Conservation (phyloP, 2,797 vertebrate species). For the Todus mexicanus region DNA sequence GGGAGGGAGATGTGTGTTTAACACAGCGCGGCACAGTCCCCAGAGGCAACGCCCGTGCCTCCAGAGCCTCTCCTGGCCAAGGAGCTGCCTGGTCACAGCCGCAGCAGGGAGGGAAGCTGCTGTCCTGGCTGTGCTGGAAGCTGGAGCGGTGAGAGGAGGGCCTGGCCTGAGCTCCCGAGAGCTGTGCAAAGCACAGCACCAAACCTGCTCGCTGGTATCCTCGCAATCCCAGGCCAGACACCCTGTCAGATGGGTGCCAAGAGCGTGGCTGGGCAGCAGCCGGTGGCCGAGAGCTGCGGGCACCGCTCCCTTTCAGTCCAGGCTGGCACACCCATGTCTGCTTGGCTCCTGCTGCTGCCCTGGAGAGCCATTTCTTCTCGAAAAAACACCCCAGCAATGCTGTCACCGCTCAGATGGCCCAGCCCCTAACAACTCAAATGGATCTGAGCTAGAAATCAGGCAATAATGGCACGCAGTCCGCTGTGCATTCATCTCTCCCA, state of each 20-base stretch:
- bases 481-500: background rate
- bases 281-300: rapidly evolving
- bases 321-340: background rate
- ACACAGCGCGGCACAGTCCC: rapidly evolving
- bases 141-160: no score
- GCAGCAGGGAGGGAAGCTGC: background rate
- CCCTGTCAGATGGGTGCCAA: rapidly evolving
- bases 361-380: background rate
- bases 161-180: background rate
- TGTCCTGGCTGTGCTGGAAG: background rate
- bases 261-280: background rate
- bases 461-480: background rate
- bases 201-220: background rate
- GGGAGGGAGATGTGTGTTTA: rapidly evolving
- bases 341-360: background rate
- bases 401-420: background rate
- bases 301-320: background rate
- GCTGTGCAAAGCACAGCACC: background rate
- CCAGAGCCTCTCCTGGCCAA: background rate
- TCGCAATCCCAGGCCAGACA: rapidly evolving
- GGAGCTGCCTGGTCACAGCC: background rate
- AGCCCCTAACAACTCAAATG: background rate
- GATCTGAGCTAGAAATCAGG: background rate
- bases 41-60: background rate
- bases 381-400: background rate